These are phyloP conservation scores for Sula dactylatra DNA, from an alignment of 2,113 vertebrate genomes.

Conservation along the genomic window DNA sequence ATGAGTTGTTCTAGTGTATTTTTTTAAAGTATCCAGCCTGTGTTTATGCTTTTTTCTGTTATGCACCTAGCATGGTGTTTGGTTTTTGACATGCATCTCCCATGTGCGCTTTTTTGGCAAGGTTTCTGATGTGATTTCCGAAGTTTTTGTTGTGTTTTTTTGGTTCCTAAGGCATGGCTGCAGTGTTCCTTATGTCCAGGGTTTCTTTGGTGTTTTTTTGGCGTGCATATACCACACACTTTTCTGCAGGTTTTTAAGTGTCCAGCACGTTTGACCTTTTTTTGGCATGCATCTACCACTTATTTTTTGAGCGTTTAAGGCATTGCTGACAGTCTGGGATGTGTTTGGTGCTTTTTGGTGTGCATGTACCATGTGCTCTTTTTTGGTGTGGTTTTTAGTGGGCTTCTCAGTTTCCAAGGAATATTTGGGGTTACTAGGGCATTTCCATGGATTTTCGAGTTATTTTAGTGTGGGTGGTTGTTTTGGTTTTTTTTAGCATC, in stretches of 20 bases:
- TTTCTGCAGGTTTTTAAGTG: background rate
- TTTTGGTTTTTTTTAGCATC: background rate
- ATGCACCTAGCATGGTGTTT: background rate
- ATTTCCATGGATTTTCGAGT: background rate
- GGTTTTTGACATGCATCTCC: background rate
- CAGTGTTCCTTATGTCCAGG: background rate
- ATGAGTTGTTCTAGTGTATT: background rate
- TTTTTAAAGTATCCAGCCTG: background rate
- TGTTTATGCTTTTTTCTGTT: background rate
- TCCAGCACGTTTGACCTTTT: background rate
- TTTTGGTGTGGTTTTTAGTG: background rate
- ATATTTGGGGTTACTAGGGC: background rate
- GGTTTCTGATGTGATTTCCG: background rate
- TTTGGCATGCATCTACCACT: background rate
- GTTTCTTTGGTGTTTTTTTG: background rate
- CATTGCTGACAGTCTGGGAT: background rate
- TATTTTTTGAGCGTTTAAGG: background rate
- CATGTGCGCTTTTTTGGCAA: background rate
- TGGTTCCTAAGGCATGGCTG: background rate
- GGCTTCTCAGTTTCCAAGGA: background rate
- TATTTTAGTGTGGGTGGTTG: background rate
- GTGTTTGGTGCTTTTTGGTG: background rate
- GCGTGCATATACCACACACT: accelerated
- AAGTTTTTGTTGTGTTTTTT: background rate
- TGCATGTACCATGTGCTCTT: background rate